Evolutionary conservation across 2,113 vertebrate genomes (phyloP), one percentile per base, ranked within the genome.

Genomic region (Apus apus): DNA sequence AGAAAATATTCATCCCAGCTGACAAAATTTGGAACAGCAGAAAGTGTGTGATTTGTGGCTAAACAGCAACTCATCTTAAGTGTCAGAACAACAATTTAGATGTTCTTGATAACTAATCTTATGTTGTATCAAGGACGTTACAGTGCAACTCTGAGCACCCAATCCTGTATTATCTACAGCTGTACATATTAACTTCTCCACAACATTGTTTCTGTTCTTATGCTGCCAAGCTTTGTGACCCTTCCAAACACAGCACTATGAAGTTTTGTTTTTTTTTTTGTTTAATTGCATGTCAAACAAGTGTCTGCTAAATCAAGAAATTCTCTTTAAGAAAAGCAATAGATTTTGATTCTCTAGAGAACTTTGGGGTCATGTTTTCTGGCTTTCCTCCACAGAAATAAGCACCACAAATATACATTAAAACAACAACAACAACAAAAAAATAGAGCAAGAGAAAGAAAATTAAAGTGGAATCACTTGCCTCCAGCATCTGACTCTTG

Each of bases 401-500:
- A 87, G 79, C 46, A 76, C 46, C 78, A 94, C 58, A 96, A 93
- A 87, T 70, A 78, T 5, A 85, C 60, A 81, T 81, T 89, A 74
- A 90, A 48, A 64, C 50, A 56, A 71, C 84, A 87, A 54, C 19
- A 2, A 3, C 6, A 4, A 9, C 16, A 61, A 67, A 45, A 53
- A 77, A 53, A 43, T 4, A 20, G 6, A 46, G 62, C 20, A 76
- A 80, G n/a, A 51, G 20, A 77, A 92, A 68, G 93, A 94, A 95
- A 91, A 95, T 89, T 75, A 70, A 74, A 92, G 83, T 50, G 20
- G 50, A 95, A 91, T 89, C 80, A 36, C 54, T 95, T 87, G 84
- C 89, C 91, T 96, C 87, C 66, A 94, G 89, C 91, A 94, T 89
- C 73, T 87, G 80, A 66, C 66, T 95, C 84, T 95, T 85, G 74